Conservation (phyloP, 53 echinoderm and acorn worm genomes). For the Antedon mediterranea region DNA sequence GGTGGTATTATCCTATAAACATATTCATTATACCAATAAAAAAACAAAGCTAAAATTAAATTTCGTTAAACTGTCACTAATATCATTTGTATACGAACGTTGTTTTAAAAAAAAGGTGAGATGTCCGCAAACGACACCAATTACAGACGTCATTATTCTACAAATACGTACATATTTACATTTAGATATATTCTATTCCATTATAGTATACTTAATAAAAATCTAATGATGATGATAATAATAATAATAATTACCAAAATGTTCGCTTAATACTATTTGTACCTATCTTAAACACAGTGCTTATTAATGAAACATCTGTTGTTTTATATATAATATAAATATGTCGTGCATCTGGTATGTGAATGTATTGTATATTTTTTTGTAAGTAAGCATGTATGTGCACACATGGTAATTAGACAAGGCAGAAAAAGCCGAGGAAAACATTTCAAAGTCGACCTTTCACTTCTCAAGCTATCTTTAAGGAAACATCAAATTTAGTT, state of each 20-base stretch:
- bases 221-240: background rate
- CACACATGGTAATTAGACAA: no score
- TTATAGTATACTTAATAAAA: background rate
- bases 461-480: no score
- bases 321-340: background rate
- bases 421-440: no score
- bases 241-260: background rate
- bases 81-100: no score
- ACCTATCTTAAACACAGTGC: background rate
- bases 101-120: no score
- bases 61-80: no score
- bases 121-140: no score
- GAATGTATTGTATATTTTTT: background rate
- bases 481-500: no score
- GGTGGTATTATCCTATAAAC: background rate
- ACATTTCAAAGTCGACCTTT: no score
- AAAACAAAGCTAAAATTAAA: no score
- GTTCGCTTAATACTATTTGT: background rate
- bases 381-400: no score
- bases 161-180: background rate
- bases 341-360: background rate
- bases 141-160: background rate
- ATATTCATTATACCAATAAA: background rate
- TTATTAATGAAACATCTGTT: background rate
- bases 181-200: background rate